Conservation (phyloP, 2,113 vertebrate genomes). For the Australoheros scitulus region DNA sequence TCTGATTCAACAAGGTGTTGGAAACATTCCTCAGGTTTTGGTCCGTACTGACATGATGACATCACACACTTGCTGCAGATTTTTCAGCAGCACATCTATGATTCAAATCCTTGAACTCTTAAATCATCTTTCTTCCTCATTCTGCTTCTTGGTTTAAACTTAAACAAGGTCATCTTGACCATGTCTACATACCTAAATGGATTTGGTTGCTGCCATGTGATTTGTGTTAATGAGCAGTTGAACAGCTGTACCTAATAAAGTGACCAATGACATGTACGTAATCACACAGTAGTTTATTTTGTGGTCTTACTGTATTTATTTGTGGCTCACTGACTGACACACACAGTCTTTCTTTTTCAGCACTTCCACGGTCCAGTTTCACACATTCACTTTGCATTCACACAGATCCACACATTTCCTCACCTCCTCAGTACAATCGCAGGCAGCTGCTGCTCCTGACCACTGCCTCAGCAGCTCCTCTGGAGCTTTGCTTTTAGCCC, state of each 20-base stretch:
- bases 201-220: not conserved
- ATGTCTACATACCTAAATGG: not conserved
- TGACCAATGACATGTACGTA: not conserved
- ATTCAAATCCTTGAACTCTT: not conserved
- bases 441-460: constrained; percentile 12
- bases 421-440: constrained; percentile 26
- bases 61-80: not conserved
- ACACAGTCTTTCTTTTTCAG: not conserved
- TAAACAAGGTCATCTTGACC: not conserved
- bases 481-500: not conserved
- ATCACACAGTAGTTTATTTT: not conserved
- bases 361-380: constrained; percentile 19
- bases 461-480: not conserved
- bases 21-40: not conserved
- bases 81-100: accelerated
- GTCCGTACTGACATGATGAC: not conserved
- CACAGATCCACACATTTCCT: constrained; percentile 33
- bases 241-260: not conserved
- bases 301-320: not conserved
- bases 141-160: not conserved
- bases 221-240: not conserved
- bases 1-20: too few relatives aligned
- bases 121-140: not conserved
- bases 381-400: constrained; percentile 35
- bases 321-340: not conserved